Conservation (phyloP, 2,888 invertebrate species). For the Drosophila borealis region DNA sequence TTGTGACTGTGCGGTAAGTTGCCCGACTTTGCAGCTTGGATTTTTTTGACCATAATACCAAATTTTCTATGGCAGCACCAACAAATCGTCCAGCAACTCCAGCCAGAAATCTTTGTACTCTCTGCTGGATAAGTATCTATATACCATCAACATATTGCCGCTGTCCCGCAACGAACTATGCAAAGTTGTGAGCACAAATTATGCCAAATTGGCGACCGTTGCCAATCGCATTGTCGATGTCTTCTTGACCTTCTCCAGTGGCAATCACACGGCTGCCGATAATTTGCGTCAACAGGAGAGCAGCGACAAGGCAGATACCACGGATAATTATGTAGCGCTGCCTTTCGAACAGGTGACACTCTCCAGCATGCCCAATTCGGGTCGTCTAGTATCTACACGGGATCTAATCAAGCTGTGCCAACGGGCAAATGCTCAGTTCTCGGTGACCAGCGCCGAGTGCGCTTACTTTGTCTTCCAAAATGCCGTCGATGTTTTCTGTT, state of each 20-base stretch:
- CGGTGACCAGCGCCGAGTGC: constrained; percentile 88
- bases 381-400: constrained; percentile 91
- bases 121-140: constrained; percentile 92
- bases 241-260: constrained; percentile 92
- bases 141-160: constrained; percentile 92
- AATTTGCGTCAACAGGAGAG: constrained; percentile 84
- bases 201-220: constrained; percentile 90
- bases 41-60: not conserved
- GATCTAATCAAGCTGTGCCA: constrained; percentile 97
- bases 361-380: constrained; percentile 81
- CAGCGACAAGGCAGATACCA: constrained; percentile 79
- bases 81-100: constrained; percentile 76
- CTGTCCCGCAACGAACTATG: constrained; percentile 91
- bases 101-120: constrained; percentile 88
- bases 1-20: constrained; percentile 93
- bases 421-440: constrained; percentile 90
- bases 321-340: constrained; percentile 75
- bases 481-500: constrained; percentile 96
- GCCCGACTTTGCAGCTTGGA: not conserved
- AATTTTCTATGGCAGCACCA: constrained; percentile 72
- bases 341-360: constrained; percentile 79
- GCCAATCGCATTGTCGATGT: constrained; percentile 92
- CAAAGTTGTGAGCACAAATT: constrained; percentile 89
- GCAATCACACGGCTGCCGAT: constrained; percentile 86
- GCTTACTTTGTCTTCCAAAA: constrained; percentile 89